A percentile compares a stretch with the other conserved stretches of the same genome.
phyloP scores from a whole-genome alignment of 2,797 vertebrate species.

The Sebastes nivosus region DNA sequence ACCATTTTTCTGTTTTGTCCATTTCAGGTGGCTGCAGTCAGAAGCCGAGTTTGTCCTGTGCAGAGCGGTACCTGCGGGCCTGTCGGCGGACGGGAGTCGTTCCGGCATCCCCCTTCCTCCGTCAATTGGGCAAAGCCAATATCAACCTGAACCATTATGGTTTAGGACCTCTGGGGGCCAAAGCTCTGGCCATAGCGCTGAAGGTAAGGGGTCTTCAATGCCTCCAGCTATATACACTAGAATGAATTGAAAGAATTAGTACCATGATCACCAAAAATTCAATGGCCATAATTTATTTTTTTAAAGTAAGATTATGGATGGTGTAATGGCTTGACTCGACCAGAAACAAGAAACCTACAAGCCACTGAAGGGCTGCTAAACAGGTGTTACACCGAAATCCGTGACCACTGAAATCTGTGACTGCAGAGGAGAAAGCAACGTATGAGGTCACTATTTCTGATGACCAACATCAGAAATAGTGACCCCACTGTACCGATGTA shows the following conservation, averaged over 20 bases:
- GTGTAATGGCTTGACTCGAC: too few species aligned
- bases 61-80: constrained; percentile 75
- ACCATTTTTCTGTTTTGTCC: not conserved
- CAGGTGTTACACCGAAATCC: too few species aligned
- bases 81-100: constrained; percentile 64
- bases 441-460: too few species aligned
- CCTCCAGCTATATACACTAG: not conserved
- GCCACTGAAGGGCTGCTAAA: too few species aligned
- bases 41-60: not conserved
- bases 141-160: constrained; percentile 80
- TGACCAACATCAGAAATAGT: fast-evolving
- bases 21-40: not conserved
- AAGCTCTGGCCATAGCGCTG: constrained; percentile 79
- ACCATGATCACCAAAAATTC: not conserved
- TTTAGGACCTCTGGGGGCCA: constrained; percentile 80
- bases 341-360: too few species aligned
- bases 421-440: too few species aligned
- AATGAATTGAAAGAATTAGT: not conserved
- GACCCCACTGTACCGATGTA: too few species aligned
- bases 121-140: constrained; percentile 66
- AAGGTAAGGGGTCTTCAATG: constrained; percentile 63
- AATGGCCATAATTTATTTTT: fast-evolving
- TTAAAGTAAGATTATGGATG: not conserved
- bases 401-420: too few species aligned
- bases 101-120: constrained; percentile 74